Evolutionary conservation across 1,140 invertebrate genomes (phyloP).

Genomic region (Littorina saxatilis): DNA sequence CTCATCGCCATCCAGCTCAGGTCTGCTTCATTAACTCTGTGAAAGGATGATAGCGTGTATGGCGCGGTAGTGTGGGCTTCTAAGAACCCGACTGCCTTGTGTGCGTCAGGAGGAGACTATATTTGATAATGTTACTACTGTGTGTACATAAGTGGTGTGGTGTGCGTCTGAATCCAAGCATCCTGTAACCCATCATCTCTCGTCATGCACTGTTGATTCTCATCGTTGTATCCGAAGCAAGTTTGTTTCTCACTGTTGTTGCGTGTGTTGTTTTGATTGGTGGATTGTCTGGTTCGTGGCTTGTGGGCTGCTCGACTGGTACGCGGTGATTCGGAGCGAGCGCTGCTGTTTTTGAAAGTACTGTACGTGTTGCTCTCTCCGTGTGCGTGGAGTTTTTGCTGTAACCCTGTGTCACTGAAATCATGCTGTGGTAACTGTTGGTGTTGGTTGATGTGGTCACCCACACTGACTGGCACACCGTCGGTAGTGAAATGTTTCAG

Average conservation of each 20-base stretch:
- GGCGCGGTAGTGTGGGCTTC: neutral
- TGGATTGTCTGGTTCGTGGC: neutral
- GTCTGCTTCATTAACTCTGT: neutral
- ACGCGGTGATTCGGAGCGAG: neutral
- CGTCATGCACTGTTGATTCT: neutral
- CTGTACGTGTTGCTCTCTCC: too few relatives aligned
- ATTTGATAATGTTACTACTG: conserved; percentile 14
- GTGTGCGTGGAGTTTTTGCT: too few relatives aligned
- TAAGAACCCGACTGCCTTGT: neutral
- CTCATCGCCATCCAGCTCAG: neutral
- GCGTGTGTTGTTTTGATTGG: neutral
- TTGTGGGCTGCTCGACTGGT: neutral
- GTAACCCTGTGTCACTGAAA: too few relatives aligned
- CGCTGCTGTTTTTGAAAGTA: neutral
- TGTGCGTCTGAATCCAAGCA: neutral
- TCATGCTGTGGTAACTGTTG: too few relatives aligned
- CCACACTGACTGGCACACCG: too few relatives aligned
- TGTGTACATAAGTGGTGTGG: neutral
- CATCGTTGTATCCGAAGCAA: neutral
- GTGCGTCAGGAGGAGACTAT: neutral
- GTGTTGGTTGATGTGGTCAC: too few relatives aligned
- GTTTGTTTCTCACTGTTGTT: neutral
- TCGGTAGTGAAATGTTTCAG: too few relatives aligned
- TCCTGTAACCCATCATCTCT: neutral
- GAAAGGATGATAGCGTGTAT: neutral